Percentiles rank a stretch among this genome's conserved stretches.
These are phyloP conservation scores for Aphaenogaster floridana DNA, from an alignment of 1,140 invertebrate species.

Conservation along the genomic window DNA sequence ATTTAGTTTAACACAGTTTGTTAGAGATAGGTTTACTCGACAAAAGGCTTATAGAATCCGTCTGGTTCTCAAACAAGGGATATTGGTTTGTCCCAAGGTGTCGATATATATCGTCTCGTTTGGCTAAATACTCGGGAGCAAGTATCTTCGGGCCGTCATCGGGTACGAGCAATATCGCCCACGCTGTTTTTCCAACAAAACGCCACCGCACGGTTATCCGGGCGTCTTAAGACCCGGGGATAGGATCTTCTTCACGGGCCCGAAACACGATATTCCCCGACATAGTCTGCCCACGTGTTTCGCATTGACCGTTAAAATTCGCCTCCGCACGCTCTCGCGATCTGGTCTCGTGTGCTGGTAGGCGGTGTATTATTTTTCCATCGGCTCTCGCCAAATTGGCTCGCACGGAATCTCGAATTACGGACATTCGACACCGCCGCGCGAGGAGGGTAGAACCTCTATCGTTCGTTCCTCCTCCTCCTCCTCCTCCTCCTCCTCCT, in stretches of 20 bases:
- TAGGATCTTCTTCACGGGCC: conserved; percentile 40
- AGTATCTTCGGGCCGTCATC: conserved; percentile 45
- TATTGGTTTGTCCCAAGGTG: conserved; percentile 39
- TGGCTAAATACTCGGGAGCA: conserved; percentile 44
- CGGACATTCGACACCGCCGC: conserved; percentile 77
- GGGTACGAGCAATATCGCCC: conserved; percentile 47
- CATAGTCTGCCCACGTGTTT: conserved; percentile 73
- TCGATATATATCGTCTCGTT: conserved; percentile 49
- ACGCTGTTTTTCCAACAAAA: conserved; percentile 61
- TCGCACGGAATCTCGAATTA: conserved; percentile 82
- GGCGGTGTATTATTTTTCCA: conserved; percentile 83
- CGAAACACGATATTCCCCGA: conserved; percentile 72
- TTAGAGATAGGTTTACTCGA: neutral
- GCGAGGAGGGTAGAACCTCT: conserved; percentile 67
- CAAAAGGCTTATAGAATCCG: neutral
- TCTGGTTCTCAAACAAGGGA: neutral
- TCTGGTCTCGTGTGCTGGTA: conserved; percentile 72
- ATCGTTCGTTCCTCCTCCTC: conserved; percentile 39
- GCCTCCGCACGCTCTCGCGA: conserved; percentile 68
- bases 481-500: neutral
- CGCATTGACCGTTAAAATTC: conserved; percentile 75
- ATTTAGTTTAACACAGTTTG: neutral
- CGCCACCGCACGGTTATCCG: conserved; percentile 22
- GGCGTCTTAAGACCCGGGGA: conserved; percentile 39
- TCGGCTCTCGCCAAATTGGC: conserved; percentile 81